Evolutionary conservation across 2,888 invertebrate species (phyloP).

Genomic region (Amphipoea lucens): DNA sequence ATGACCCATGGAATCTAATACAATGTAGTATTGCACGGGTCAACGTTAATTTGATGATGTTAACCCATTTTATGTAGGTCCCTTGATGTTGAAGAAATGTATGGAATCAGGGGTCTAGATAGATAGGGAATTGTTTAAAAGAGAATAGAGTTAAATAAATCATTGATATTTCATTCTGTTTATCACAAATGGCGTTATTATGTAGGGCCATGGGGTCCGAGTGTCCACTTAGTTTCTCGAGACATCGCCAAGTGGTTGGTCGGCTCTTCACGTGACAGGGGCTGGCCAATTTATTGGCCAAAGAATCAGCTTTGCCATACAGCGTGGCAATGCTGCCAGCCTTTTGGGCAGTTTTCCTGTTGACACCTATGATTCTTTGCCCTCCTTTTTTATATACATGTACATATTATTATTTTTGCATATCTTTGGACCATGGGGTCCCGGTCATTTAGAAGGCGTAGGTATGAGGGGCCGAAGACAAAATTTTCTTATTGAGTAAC

Average conservation of each 20-base stretch:
- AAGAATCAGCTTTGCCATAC: background rate
- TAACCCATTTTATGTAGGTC: slow-evolving; percentile 13
- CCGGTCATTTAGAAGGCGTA: background rate
- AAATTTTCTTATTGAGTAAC: background rate
- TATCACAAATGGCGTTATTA: background rate
- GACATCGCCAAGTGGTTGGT: background rate
- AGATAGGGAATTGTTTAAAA: background rate
- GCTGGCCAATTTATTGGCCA: background rate
- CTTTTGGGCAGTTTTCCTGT: background rate
- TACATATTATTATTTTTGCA: background rate
- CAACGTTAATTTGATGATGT: slow-evolving; percentile 30
- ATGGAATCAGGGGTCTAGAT: background rate
- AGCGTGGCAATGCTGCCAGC: background rate
- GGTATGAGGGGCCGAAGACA: background rate
- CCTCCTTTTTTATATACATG: background rate
- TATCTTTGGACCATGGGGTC: background rate
- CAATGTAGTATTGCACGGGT: slow-evolving; percentile 15
- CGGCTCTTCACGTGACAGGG: background rate
- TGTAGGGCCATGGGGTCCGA: background rate
- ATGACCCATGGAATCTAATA: slow-evolving; percentile 56
- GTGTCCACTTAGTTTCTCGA: background rate
- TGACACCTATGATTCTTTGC: background rate
- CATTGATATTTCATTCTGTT: background rate
- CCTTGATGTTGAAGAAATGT: background rate
- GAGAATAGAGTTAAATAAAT: background rate